These are phyloP conservation scores for Dioctria rufipes DNA, from an alignment of 2,888 invertebrate species.

Conservation along the genomic window DNA sequence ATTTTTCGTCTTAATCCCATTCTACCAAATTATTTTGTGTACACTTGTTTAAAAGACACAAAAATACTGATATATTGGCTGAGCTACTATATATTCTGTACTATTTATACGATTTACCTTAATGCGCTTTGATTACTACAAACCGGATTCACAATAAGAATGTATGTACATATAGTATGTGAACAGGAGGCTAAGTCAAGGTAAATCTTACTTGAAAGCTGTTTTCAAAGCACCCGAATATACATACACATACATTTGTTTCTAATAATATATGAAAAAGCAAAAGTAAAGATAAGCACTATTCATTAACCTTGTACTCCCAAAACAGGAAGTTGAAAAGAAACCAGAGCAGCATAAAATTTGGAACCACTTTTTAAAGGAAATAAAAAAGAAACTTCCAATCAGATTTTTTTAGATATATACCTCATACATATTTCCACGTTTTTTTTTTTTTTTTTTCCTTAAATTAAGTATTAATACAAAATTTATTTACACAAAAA, in stretches of 20 bases:
- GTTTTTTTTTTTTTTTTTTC: neutral
- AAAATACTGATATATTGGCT: no score
- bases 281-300: conserved; percentile 29
- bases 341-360: neutral
- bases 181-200: conserved; percentile 35
- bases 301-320: conserved; percentile 34
- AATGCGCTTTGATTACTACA: no score
- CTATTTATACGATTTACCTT: no score
- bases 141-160: conserved; percentile 26
- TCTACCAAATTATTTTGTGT: no score
- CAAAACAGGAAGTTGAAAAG: conserved; percentile 21
- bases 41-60: no score
- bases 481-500: neutral
- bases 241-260: no score
- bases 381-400: neutral
- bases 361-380: neutral
- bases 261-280: conserved; percentile 14
- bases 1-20: no score
- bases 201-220: conserved; percentile 5
- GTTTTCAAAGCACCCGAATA: neutral
- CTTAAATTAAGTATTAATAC: neutral
- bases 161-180: neutral
- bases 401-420: no score
- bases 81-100: no score
- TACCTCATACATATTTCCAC: neutral